Conservation (phyloP, 1,140 invertebrate species). For the Ips typographus region DNA sequence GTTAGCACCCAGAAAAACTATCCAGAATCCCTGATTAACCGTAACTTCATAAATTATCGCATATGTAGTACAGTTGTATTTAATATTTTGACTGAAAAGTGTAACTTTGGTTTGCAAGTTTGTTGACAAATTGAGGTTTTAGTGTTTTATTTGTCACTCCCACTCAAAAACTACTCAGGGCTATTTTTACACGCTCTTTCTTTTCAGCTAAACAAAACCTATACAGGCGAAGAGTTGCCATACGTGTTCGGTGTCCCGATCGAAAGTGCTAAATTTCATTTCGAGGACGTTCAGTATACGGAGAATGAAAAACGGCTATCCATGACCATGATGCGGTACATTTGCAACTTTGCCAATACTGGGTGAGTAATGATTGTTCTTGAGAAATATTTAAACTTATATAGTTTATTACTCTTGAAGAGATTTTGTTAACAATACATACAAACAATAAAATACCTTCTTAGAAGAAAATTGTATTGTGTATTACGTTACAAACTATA, state of each 20-base stretch:
- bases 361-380: conserved; percentile 60
- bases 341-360: conserved; percentile 86
- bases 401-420: not conserved
- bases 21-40: no score
- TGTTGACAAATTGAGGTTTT: no score
- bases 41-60: no score
- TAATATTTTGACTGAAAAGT: not conserved
- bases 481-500: no score
- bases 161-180: no score
- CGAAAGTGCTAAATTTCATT: conserved; percentile 71
- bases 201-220: conserved; percentile 44
- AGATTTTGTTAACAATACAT: not conserved
- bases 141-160: no score
- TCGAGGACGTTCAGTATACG: conserved; percentile 67
- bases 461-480: no score
- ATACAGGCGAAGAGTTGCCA: conserved; percentile 81
- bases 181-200: conserved; percentile 18
- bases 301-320: conserved; percentile 75
- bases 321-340: conserved; percentile 81
- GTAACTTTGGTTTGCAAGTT: not conserved
- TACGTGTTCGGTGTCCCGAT: conserved; percentile 91
- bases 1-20: no score
- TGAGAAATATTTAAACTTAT: not conserved
- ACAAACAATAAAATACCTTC: not conserved
- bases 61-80: not conserved